Conservation (phyloP, 1,140 invertebrate genomes). For the Euura saliciscinereae region DNA sequence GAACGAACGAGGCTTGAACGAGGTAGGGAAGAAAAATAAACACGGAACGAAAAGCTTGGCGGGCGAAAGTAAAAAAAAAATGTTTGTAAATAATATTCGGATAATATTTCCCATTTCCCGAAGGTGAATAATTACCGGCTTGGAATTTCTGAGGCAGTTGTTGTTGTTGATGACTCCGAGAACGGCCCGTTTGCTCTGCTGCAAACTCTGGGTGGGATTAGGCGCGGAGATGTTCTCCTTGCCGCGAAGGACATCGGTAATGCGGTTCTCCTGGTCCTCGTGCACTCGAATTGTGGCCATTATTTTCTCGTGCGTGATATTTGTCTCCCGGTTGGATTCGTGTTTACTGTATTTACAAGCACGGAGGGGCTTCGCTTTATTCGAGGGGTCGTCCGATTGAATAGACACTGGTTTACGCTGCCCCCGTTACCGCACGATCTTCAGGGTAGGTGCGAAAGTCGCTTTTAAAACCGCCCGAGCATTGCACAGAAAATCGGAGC, state of each 20-base stretch:
- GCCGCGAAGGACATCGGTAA: conserved; percentile 36
- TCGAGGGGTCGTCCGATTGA: conserved; percentile 8
- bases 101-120: too few relatives aligned
- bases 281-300: conserved; percentile 71
- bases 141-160: not conserved
- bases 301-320: conserved; percentile 29
- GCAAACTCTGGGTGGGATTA: conserved; percentile 48
- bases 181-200: conserved; percentile 64
- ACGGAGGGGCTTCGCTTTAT: conserved; percentile 16
- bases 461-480: conserved; percentile 22
- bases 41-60: not conserved
- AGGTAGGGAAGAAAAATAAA: not conserved
- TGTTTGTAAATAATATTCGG: not conserved
- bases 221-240: conserved; percentile 55
- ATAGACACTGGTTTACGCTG: conserved; percentile 25
- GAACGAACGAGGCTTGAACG: not conserved
- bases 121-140: not conserved
- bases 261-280: conserved; percentile 71
- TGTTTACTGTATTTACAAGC: conserved; percentile 7
- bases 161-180: conserved; percentile 61
- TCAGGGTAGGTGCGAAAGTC: conserved; percentile 2
- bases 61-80: not conserved
- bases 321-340: conserved; percentile 8
- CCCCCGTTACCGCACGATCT: conserved; percentile 29
- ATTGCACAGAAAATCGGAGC: conserved; percentile 30